Evolutionary conservation across 37 sponge, comb jelly and placozoan species (phyloP), one percentile per base, ranked within the genome.

Genomic region (Diacarnus erythraeanus): DNA sequence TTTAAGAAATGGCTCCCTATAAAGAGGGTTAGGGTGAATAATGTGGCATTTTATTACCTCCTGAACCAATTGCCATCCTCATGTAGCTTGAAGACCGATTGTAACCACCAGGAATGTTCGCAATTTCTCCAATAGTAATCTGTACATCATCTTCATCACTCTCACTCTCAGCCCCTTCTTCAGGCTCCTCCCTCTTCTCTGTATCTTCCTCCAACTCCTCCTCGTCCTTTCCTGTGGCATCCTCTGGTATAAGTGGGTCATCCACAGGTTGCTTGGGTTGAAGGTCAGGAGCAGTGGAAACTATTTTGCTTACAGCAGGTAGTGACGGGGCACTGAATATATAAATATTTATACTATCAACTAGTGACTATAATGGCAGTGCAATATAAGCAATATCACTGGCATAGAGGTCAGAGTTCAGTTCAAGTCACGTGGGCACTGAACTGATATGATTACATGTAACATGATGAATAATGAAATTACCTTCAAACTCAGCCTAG

Each of bases 121-220:
- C 79, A 38, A 95, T 92, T 66, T 88, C 84, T 35, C 93, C 96
- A 69, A 96, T 92, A 15, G 81, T 82, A 22, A 96, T 96, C 80
- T 96, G 90, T 38, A 93, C 89, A 83, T 96, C 97, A 77, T 93
- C 94, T 26, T 93, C 94, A 69, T 83, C 85, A 40, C 69, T 69
- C 37, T 73, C 70, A 58, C 65, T 61, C 4, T 73, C 77, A 10
- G 74, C 85, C 57, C 84, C 73, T 72, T 75, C 69, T 8, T n/a
- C 34, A 6, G 20, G 69, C 57, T 42, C 76, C 38, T 38, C 64
- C 42, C 15, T 40, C n/a, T n/a, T n/a, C 37, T 78, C 58, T n/a
- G 36, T 59, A 20, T 74, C 75, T 12, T 75, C 70, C 42, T 80
- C 66, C 33, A 4, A 23, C 74, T 67, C 84, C 38, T 67, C 69